phyloP scores from a whole-genome alignment of 2,113 vertebrate species.

The Mustela nigripes region DNA sequence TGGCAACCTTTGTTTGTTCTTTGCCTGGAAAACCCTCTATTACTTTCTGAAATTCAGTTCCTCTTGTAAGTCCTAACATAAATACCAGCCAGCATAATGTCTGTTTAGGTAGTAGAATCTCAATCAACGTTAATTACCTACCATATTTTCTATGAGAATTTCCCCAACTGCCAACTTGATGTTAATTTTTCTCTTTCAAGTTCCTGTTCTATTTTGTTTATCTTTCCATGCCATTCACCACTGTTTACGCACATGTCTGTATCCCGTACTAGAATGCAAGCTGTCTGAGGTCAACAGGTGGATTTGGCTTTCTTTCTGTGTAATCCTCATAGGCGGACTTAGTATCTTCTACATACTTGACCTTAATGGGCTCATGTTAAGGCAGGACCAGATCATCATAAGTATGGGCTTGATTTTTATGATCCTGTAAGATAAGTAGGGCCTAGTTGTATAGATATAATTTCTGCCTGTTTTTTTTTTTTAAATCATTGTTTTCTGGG shows the following conservation, averaged over 20 bases:
- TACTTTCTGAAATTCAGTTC: background rate
- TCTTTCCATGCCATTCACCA: background rate
- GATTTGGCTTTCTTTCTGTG: background rate
- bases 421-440: background rate
- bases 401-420: background rate
- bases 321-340: too few species aligned
- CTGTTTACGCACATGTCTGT: background rate
- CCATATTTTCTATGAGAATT: background rate
- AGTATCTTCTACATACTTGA: background rate
- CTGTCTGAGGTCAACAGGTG: background rate
- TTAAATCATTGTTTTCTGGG: slow-evolving; percentile 1
- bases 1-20: background rate
- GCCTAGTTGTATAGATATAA: background rate
- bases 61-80: background rate
- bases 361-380: background rate
- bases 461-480: background rate
- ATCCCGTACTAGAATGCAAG: background rate
- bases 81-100: background rate
- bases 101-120: background rate
- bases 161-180: background rate
- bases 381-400: too few species aligned
- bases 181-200: background rate
- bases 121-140: background rate
- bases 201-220: background rate
- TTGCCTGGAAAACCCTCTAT: background rate